These are phyloP conservation scores for Dryocosmus kuriphilus DNA, from an alignment of 2,888 invertebrate genomes.

Conservation along the genomic window DNA sequence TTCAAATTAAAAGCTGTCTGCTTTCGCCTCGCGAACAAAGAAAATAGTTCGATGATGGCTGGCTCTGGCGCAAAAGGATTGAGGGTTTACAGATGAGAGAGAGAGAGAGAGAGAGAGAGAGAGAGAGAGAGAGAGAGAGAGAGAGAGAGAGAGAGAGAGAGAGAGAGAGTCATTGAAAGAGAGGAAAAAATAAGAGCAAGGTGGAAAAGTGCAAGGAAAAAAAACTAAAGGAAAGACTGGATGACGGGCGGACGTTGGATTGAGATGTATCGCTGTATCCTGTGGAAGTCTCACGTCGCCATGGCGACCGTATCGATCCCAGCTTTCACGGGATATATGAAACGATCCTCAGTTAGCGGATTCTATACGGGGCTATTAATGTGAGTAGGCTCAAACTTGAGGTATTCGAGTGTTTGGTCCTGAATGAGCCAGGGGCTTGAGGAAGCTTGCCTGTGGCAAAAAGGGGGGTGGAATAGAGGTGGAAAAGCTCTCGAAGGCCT, in stretches of 20 bases:
- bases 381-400: conserved; percentile 59
- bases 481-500: conserved; percentile 1
- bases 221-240: conserved; percentile 6
- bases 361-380: conserved; percentile 65
- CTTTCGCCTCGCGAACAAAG: conserved; percentile 10
- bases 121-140: conserved; percentile 47
- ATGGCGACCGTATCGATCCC: conserved; percentile 75
- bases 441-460: not conserved
- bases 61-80: not conserved
- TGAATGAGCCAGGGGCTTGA: conserved; percentile 1
- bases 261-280: conserved; percentile 60
- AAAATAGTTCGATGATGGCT: conserved; percentile 9
- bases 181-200: conserved; percentile 30
- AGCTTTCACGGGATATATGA: conserved; percentile 68
- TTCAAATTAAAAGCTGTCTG: conserved; percentile 29
- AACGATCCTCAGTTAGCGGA: conserved; percentile 71
- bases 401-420: conserved; percentile 50
- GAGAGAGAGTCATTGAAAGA: conserved; percentile 40
- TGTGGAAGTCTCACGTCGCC: conserved; percentile 67
- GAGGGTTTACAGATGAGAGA: conserved; percentile 9
- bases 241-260: conserved; percentile 49
- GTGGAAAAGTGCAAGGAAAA: conserved; percentile 12
- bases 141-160: conserved; percentile 47
- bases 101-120: conserved; percentile 45
- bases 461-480: not conserved